These are phyloP conservation scores for Rhinichthys klamathensis DNA, from an alignment of 2,113 vertebrate species.

Conservation along the genomic window DNA sequence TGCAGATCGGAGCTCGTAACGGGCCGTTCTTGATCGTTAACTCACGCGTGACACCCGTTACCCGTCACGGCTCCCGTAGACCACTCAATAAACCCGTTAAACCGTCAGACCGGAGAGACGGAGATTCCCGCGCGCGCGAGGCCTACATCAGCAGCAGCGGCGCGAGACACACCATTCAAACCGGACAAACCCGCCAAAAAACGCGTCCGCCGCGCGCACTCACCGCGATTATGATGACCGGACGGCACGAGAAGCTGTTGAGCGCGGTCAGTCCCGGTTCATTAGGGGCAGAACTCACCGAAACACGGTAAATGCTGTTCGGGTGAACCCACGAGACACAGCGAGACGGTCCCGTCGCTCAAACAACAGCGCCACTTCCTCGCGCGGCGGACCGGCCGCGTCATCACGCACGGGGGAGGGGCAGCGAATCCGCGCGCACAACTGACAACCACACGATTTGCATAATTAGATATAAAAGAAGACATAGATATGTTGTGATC, in stretches of 20 bases:
- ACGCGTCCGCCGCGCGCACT: neutral
- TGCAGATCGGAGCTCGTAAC: neutral
- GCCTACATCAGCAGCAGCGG: constrained; percentile 26
- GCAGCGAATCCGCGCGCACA: neutral
- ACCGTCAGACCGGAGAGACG: neutral
- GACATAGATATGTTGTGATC: too few species aligned
- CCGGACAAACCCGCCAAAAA: neutral
- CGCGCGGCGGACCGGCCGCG: constrained; percentile 55
- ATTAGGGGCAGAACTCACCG: constrained; percentile 1
- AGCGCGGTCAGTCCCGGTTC: constrained; percentile 21
- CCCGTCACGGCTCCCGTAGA: neutral
- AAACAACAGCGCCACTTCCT: constrained; percentile 72
- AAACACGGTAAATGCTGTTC: neutral
- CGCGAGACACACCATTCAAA: constrained; percentile 14
- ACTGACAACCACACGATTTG: too few species aligned
- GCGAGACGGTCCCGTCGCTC: constrained; percentile 74
- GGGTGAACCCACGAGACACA: constrained; percentile 67
- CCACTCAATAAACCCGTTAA: neutral
- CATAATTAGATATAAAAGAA: too few species aligned
- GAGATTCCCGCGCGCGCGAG: constrained; percentile 24
- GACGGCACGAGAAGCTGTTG: constrained; percentile 1
- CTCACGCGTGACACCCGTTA: neutral
- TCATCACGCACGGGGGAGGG: constrained; percentile 23
- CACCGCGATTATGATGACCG: constrained; percentile 6
- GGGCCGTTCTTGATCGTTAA: neutral